A percentile compares a stretch with the other conserved stretches of the same genome.
These are phyloP conservation scores for Endomychus coccineus DNA, from an alignment of 2,888 invertebrate genomes.

Conservation along the genomic window DNA sequence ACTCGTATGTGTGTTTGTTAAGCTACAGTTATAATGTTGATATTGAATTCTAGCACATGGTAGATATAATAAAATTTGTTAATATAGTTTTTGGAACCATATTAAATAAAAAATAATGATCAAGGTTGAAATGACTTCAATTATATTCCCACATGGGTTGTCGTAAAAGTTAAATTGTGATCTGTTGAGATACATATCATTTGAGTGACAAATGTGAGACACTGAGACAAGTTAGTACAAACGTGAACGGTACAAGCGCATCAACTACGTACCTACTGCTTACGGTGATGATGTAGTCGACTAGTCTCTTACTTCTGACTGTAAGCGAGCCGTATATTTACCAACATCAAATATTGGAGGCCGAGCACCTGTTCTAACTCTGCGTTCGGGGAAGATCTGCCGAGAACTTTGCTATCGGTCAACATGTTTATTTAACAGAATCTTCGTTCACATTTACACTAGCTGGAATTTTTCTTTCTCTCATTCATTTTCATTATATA, in stretches of 20 bases:
- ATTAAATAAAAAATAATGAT: too few relatives aligned
- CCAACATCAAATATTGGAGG: constrained; percentile 24
- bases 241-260: constrained; percentile 2
- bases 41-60: too few relatives aligned
- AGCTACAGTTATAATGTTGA: too few relatives aligned
- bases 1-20: too few relatives aligned
- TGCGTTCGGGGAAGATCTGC: constrained; percentile 15
- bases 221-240: constrained; percentile 2
- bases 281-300: too few relatives aligned
- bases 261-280: too few relatives aligned
- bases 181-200: constrained; percentile 18
- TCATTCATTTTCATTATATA: too few relatives aligned
- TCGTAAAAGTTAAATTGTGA: constrained; percentile 19
- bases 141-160: constrained; percentile 23
- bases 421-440: constrained; percentile 14
- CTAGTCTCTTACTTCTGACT: too few relatives aligned
- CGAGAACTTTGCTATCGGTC: constrained; percentile 9
- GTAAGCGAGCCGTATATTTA: constrained; percentile 26
- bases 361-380: constrained; percentile 23
- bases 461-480: too few relatives aligned
- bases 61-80: too few relatives aligned
- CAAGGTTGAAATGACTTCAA: constrained; percentile 14
- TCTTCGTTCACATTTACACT: too few relatives aligned
- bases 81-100: too few relatives aligned
- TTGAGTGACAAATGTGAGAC: constrained; percentile 18